Base-by-base conservation (phyloP, 2,888 invertebrate species). In the Conus canariensis region DNA sequence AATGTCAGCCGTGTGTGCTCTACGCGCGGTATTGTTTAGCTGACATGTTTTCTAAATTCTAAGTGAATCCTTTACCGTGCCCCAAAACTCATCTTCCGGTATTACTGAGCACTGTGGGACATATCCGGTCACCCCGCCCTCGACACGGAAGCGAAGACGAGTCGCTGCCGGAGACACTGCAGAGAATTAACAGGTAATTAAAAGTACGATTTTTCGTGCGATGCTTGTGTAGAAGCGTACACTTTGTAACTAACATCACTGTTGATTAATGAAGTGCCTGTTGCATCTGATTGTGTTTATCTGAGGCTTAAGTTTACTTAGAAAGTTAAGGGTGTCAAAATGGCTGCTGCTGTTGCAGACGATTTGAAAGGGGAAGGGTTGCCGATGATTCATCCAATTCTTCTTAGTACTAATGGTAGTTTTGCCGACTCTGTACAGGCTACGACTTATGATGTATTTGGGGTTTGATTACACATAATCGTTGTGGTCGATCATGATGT, bases 71-170 rank as follows among this genome's bases (percentile, higher is more conserved):
- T 30, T 83, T 85, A 12, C 85, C 19, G 89, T 2, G 70, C 89
- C 89, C 64, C 89, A 56, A 12, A 6, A 16, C 14, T 77, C 19
- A 77, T 25, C 82, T 87, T 86, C 87, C 64, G 56, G 60, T 56
- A 70, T 1, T 67, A 14, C 56, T 12, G 5, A 77, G 91, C n/a
- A 90, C 88, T 91, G 87, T 91, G 91, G 91, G 90, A 90, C 82
- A 88, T 58, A 83, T 90, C 90, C 90, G 91, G 83, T 90, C 60
- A 87, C 91, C 91, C 90, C 91, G 90, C 90, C 91, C 90, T 90
- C 89, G 83, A 90, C 91, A 91, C 90, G 91, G 91, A 91, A 91
- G 91, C 85, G 67, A 88, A 77, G 70, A 88, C 59, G n/a, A 9
- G 25, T 12, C 10, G 10, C 64, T 64, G 64, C 64, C 8, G 87